Percentiles rank a stretch among this genome's conserved stretches.
Conservation (phyloP, 2,797 vertebrate species). For the Macrochelys suwanniensis region DNA sequence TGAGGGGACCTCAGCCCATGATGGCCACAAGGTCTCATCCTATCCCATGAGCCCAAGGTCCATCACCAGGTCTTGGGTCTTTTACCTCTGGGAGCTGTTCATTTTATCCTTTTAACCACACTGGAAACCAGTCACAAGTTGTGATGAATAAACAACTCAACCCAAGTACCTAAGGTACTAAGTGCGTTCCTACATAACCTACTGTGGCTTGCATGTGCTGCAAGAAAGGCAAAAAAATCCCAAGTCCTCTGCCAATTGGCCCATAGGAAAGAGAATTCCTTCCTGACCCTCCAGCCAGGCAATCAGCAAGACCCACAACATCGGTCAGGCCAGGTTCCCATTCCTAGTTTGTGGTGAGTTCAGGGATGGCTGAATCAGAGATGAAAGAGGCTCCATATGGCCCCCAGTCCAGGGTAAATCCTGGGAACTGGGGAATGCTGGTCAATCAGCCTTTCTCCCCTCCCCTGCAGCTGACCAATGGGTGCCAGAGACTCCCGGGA, state of each 20-base stretch:
- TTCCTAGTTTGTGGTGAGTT: neutral
- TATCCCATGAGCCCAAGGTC: neutral
- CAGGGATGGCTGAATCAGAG: neutral
- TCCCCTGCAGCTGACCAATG: neutral
- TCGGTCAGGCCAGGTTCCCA: neutral
- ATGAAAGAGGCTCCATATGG: neutral
- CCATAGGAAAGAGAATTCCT: neutral
- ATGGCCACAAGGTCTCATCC: neutral
- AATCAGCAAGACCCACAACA: neutral
- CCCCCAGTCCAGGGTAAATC: neutral
- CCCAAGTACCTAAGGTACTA: neutral
- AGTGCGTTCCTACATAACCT: neutral
- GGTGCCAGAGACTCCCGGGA: neutral
- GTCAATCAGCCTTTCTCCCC: neutral
- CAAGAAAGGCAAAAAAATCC: neutral
- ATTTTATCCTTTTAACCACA: neutral
- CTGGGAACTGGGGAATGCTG: neutral
- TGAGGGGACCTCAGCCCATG: neutral
- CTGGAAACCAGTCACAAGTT: neutral
- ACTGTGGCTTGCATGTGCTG: neutral
- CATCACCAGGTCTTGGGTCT: neutral
- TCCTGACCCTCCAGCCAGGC: neutral
- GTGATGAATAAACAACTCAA: neutral
- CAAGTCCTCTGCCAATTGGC: neutral
- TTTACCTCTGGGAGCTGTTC: neutral